Percentiles rank a stretch among this genome's conserved stretches.
Conservation (phyloP, 2,888 invertebrate genomes). For the Sarcophaga carnaria region DNA sequence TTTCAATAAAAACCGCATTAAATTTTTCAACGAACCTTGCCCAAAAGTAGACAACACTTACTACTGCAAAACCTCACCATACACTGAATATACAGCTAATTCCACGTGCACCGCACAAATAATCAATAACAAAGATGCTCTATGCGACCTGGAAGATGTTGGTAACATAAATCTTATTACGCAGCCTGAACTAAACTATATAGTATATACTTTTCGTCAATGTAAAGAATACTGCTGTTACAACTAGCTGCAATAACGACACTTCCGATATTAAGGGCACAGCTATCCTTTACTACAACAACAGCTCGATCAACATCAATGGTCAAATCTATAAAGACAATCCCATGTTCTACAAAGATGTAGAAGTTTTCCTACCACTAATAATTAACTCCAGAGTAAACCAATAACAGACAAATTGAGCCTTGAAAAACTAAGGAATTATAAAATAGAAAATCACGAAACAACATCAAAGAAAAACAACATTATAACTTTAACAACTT, state of each 20-base stretch:
- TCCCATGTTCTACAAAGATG: constrained; percentile 8
- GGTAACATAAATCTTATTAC: neutral
- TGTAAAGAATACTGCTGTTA: constrained; percentile 1
- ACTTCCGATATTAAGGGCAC: neutral
- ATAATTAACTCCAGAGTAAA: constrained; percentile 2
- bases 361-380: constrained; percentile 7
- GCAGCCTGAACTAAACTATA: constrained; percentile 10
- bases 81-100: constrained; percentile 23
- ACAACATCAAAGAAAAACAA: neutral
- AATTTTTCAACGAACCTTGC: constrained; percentile 44
- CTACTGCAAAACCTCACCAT: constrained; percentile 30
- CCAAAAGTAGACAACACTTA: constrained; percentile 44
- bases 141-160: constrained; percentile 29
- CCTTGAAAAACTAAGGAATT: constrained; percentile 12
- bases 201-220: constrained; percentile 18
- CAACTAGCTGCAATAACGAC: constrained; percentile 21
- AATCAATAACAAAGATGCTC: constrained; percentile 18
- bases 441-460: constrained; percentile 9
- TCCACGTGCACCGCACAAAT: constrained; percentile 21
- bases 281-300: constrained; percentile 26
- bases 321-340: constrained; percentile 13
- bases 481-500: neutral
- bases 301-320: constrained; percentile 10
- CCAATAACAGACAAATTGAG: constrained; percentile 27
- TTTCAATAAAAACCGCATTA: constrained; percentile 43